Conservation (phyloP, 2,888 invertebrate species). For the Drosophila subsilvestris region DNA sequence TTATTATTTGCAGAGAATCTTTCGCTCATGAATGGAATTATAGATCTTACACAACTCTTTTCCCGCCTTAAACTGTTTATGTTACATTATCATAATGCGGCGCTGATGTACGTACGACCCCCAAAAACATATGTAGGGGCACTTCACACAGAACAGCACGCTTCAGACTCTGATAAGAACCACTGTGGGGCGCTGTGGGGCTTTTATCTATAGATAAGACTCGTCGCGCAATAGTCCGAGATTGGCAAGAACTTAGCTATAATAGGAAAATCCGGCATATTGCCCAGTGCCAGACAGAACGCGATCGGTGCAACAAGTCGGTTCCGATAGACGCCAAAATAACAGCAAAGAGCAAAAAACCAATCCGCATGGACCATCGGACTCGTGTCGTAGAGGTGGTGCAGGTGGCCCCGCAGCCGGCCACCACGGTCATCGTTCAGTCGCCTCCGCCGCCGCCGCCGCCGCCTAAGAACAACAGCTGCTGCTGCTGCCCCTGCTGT, state of each 20-base stretch:
- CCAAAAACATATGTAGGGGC: conserved; percentile 9
- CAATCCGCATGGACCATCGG: conserved; percentile 58
- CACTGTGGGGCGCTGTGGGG: neutral
- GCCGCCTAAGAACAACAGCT: conserved; percentile 60
- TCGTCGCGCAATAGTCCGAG: conserved; percentile 28
- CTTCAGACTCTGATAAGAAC: conserved; percentile 25
- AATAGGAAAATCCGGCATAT: conserved; percentile 53
- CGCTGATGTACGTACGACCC: conserved; percentile 11
- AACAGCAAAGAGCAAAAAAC: neutral
- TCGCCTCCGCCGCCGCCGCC: conserved; percentile 18
- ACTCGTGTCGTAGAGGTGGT: conserved; percentile 68
- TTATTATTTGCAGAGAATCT: neutral
- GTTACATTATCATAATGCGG: neutral
- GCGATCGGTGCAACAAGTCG: conserved; percentile 62
- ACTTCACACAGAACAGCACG: conserved; percentile 19
- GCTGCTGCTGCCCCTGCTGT: conserved; percentile 66
- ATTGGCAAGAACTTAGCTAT: conserved; percentile 56
- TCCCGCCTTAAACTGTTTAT: neutral
- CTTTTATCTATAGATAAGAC: conserved; percentile 58
- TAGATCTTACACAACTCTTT: neutral
- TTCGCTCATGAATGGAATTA: no score
- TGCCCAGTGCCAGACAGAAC: conserved; percentile 47
- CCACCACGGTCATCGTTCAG: conserved; percentile 69
- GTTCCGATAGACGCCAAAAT: no score
- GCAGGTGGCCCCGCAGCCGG: conserved; percentile 52